A percentile compares a stretch with the other conserved stretches of the same genome.
phyloP scores from a whole-genome alignment of 2,888 invertebrate species.

The Apocheima hispidaria region DNA sequence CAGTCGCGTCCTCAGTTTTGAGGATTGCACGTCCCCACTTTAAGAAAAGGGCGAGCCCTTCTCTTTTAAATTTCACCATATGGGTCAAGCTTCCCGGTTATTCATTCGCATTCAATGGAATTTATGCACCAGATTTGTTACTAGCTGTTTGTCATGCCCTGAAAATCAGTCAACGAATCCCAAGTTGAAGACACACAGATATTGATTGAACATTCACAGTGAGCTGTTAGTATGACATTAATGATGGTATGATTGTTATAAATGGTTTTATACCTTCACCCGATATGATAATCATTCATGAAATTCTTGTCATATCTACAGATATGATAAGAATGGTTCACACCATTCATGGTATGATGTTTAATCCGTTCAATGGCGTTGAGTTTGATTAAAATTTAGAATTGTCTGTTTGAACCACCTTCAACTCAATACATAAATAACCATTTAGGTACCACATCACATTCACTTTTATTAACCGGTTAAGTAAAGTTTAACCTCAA shows the following conservation, averaged over 20 bases:
- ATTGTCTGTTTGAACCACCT: conserved; percentile 21
- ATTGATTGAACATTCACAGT: conserved; percentile 68
- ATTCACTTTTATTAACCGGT: conserved; percentile 62
- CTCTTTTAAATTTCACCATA: conserved; percentile 80
- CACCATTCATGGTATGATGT: conserved; percentile 67
- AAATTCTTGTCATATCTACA: conserved; percentile 70
- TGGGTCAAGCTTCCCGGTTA: conserved; percentile 68
- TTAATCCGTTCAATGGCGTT: conserved; percentile 61
- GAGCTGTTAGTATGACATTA: conserved; percentile 65
- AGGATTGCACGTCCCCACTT: conserved; percentile 65
- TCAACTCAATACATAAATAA: conserved; percentile 36
- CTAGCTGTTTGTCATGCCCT: conserved; percentile 81
- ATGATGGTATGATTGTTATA: conserved; percentile 63
- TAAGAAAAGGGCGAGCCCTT: conserved; percentile 79
- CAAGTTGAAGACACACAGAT: conserved; percentile 85
- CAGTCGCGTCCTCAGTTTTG: conserved; percentile 62
- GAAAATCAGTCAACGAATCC: conserved; percentile 85
- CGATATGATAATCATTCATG: conserved; percentile 58
- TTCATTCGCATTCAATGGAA: conserved; percentile 73
- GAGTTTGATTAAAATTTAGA: conserved; percentile 31
- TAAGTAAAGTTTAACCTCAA: conserved; percentile 51
- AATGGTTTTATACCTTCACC: conserved; percentile 60
- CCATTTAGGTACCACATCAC: conserved; percentile 45
- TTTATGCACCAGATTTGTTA: conserved; percentile 73
- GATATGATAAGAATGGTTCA: conserved; percentile 64